Conservation (phyloP, 92 coral and sea anemone genomes). For the Metridium senile region DNA sequence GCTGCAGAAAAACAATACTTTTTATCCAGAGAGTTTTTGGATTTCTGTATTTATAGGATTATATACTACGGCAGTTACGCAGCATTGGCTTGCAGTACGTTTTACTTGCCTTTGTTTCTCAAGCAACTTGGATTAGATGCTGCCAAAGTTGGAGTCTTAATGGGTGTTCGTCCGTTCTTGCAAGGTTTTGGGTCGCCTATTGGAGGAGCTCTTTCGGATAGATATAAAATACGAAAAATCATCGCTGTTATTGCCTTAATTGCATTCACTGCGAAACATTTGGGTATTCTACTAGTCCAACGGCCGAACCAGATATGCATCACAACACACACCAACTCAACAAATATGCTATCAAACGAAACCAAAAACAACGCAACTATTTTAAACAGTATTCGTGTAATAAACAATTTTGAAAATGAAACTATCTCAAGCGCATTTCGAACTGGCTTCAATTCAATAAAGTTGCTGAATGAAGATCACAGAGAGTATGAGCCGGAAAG, state of each 20-base stretch:
- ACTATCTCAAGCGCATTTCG: no score
- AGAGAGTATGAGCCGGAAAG: neutral
- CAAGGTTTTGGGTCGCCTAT: conserved; percentile 48
- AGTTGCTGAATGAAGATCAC: neutral
- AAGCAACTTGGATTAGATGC: conserved; percentile 51
- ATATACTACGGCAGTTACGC: conserved; percentile 21
- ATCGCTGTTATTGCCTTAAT: conserved; percentile 22
- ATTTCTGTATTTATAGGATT: neutral
- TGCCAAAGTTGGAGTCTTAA: conserved; percentile 37
- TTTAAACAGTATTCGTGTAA: neutral
- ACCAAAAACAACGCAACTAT: neutral
- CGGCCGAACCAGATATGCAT: conserved; percentile 32
- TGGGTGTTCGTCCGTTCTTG: conserved; percentile 29
- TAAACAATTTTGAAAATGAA: no score
- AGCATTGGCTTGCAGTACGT: conserved; percentile 25
- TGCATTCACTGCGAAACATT: conserved; percentile 27
- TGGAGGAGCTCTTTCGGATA: conserved; percentile 48
- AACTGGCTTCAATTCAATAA: no score
- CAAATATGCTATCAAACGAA: neutral
- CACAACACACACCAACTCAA: neutral
- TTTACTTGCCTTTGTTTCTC: conserved; percentile 37
- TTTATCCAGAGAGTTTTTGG: conserved; percentile 6
- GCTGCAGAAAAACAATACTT: no score
- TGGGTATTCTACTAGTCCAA: conserved; percentile 29
- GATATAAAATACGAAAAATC: conserved; percentile 35